Percentiles rank a stretch among this genome's conserved stretches.
Conservation (phyloP, 2,888 invertebrate genomes). For the Acronicta aceris region DNA sequence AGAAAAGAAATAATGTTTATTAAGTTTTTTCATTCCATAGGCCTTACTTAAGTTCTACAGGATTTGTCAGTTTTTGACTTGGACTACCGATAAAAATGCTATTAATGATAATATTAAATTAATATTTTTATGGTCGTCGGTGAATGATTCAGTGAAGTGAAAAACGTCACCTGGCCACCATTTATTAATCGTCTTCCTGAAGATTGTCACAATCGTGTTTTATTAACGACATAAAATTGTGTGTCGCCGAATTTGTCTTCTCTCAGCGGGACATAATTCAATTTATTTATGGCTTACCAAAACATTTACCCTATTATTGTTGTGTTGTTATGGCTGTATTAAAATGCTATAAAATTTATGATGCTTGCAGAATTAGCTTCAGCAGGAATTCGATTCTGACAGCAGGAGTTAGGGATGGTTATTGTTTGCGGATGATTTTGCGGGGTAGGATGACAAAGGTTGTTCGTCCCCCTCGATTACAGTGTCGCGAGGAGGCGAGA, state of each 20-base stretch:
- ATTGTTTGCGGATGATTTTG: constrained; percentile 31
- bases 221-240: constrained; percentile 61
- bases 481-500: constrained; percentile 78
- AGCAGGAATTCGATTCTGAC: constrained; percentile 49
- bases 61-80: neutral
- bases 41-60: neutral
- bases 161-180: constrained; percentile 24
- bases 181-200: constrained; percentile 38
- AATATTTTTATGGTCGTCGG: neutral
- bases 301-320: constrained; percentile 89
- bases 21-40: too few relatives aligned
- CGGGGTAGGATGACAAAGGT: constrained; percentile 83
- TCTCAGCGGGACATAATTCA: constrained; percentile 78
- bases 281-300: constrained; percentile 88
- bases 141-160: constrained; percentile 10
- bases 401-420: constrained; percentile 49
- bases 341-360: constrained; percentile 88
- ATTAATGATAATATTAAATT: too few relatives aligned
- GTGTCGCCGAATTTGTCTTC: constrained; percentile 78
- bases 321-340: constrained; percentile 87
- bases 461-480: constrained; percentile 85
- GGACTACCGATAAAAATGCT: constrained; percentile 16
- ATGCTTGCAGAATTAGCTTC: constrained; percentile 73
- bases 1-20: too few relatives aligned
- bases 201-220: constrained; percentile 53